These are phyloP conservation scores for Aratinga solstitialis DNA, from an alignment of 2,797 vertebrate species.

Conservation along the genomic window DNA sequence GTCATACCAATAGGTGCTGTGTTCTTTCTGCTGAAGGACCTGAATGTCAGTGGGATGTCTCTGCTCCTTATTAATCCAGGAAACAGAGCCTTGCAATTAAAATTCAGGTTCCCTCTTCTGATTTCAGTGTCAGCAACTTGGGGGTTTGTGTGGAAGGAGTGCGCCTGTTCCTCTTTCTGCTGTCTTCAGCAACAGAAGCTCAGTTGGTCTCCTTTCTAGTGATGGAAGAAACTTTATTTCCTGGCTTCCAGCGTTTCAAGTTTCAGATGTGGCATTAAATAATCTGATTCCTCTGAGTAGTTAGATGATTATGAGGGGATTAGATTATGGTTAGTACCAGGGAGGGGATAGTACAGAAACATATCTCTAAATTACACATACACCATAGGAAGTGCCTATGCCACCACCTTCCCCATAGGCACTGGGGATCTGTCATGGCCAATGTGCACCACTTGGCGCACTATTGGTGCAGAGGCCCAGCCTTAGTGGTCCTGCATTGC, in stretches of 20 bases:
- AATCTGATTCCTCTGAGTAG: not conserved
- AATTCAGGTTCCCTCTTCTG: not conserved
- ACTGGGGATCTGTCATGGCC: accelerated
- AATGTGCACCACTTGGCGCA: accelerated
- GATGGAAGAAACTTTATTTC: not conserved
- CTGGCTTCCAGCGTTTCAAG: not conserved
- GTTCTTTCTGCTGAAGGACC: not conserved
- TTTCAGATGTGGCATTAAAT: not conserved
- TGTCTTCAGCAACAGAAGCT: not conserved
- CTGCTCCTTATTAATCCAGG: not conserved
- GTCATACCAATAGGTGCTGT: not conserved
- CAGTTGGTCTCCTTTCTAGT: not conserved
- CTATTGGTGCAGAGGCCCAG: accelerated
- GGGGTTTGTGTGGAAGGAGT: not conserved
- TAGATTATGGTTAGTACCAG: not conserved
- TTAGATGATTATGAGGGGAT: not conserved
- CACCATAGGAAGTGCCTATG: not conserved
- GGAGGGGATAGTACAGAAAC: not conserved
- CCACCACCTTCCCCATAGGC: not conserved
- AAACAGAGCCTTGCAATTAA: not conserved
- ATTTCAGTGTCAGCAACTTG: not conserved
- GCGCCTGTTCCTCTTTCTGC: not conserved
- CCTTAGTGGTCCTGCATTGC: not conserved
- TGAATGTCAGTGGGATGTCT: not conserved
- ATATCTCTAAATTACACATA: not conserved